Evolutionary conservation across 2,113 vertebrate genomes (phyloP).

Genomic region (Proteles cristata): DNA sequence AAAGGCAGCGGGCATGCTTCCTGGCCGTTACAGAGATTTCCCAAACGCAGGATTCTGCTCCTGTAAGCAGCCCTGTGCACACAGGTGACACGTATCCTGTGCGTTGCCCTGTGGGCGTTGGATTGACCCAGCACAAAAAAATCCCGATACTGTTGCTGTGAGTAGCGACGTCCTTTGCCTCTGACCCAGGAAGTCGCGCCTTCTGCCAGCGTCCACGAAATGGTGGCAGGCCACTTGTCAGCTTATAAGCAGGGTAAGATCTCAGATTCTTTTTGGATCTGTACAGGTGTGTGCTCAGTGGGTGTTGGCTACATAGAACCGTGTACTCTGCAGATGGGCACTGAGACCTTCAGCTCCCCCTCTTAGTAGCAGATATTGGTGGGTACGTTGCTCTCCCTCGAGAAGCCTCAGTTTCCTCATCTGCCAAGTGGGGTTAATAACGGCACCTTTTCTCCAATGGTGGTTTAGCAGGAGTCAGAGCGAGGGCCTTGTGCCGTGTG

Average conservation of each 20-base stretch:
- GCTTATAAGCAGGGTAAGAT: too few species aligned
- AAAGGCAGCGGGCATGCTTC: neutral
- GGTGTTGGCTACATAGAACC: rapidly evolving
- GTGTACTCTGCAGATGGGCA: rapidly evolving
- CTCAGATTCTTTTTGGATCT: neutral
- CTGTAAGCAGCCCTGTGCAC: neutral
- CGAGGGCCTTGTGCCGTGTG: neutral
- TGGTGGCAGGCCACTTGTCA: neutral
- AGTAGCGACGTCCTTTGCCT: neutral
- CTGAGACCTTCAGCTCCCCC: rapidly evolving
- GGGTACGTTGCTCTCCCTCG: neutral
- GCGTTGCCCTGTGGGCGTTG: neutral
- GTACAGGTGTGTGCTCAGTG: rapidly evolving
- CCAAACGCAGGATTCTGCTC: neutral
- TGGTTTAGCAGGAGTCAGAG: neutral
- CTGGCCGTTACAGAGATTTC: neutral
- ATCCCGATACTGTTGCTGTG: neutral
- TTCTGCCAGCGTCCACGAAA: neutral
- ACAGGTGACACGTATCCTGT: neutral
- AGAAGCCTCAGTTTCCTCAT: neutral
- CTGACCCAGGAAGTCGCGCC: neutral
- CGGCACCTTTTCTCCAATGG: rapidly evolving
- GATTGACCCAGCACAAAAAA: neutral
- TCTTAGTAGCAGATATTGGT: rapidly evolving
- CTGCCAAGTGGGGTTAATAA: neutral